Conservation (phyloP, 2,888 invertebrate genomes). For the Cerceris ruficornis region DNA sequence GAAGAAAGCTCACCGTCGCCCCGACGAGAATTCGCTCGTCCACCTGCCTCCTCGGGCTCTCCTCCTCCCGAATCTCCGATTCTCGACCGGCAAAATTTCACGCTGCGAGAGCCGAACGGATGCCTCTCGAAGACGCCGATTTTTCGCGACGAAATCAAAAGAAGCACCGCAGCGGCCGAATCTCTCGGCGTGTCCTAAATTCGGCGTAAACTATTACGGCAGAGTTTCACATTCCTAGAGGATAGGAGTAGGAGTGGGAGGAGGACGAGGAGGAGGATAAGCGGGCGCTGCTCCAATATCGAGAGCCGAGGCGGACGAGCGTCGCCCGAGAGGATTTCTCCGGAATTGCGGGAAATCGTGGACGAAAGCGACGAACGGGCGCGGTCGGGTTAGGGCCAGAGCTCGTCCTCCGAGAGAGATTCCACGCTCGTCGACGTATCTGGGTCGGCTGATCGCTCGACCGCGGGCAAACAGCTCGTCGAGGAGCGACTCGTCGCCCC, state of each 20-base stretch:
- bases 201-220: no score
- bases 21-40: constrained; percentile 34
- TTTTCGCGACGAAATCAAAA: not conserved
- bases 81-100: not conserved
- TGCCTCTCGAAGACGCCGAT: not conserved
- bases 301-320: constrained; percentile 6
- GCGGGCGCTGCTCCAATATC: constrained; percentile 39
- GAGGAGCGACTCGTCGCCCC: constrained; percentile 46
- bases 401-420: not conserved
- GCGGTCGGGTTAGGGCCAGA: not conserved
- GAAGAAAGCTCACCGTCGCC: constrained; percentile 29
- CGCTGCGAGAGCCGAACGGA: no score
- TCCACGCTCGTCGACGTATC: no score
- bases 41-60: constrained; percentile 19
- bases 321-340: constrained; percentile 29
- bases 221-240: not conserved
- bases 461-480: constrained; percentile 20
- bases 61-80: not conserved
- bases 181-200: not conserved
- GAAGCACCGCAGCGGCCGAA: not conserved
- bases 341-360: constrained; percentile 55
- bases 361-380: constrained; percentile 35
- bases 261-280: constrained; percentile 1
- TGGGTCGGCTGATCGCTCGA: constrained; percentile 44
- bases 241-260: not conserved